These are phyloP conservation scores for Alentia gelatinosa DNA, from an alignment of 2,888 invertebrate species.

Conservation along the genomic window DNA sequence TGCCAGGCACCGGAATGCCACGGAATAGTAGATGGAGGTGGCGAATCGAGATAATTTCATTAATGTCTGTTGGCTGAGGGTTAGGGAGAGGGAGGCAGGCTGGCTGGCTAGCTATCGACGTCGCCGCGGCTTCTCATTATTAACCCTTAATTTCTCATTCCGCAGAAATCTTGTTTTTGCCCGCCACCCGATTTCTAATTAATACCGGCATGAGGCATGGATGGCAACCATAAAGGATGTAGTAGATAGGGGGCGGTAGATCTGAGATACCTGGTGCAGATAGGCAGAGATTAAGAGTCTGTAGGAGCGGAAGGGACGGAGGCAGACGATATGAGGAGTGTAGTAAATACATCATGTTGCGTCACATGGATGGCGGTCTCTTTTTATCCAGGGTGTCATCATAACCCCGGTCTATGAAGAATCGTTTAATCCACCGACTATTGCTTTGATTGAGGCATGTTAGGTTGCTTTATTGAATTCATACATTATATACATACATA, in stretches of 20 bases:
- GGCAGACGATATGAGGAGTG: not conserved
- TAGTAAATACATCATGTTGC: not conserved
- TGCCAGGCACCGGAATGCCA: no score
- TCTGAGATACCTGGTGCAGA: not conserved
- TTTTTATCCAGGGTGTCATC: no score
- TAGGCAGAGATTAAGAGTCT: not conserved
- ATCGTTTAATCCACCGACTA: no score
- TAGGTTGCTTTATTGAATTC: no score
- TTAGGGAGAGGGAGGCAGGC: no score
- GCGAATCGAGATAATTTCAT: not conserved
- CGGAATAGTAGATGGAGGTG: no score
- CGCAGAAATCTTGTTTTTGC: not conserved
- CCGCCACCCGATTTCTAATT: not conserved
- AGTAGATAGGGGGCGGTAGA: not conserved
- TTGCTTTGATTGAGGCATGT: no score
- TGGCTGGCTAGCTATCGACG: not conserved
- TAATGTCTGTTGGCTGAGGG: not conserved
- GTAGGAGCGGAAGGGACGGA: not conserved
- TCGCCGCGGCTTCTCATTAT: not conserved
- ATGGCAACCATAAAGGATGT: not conserved
- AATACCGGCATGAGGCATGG: not conserved
- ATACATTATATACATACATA: no score
- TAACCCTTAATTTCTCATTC: conserved; percentile 20
- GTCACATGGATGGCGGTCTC: not conserved
- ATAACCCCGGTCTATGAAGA: no score